These are phyloP conservation scores for Agelas oroides DNA, from an alignment of 37 sponge, comb jelly and placozoan species.

Conservation along the genomic window DNA sequence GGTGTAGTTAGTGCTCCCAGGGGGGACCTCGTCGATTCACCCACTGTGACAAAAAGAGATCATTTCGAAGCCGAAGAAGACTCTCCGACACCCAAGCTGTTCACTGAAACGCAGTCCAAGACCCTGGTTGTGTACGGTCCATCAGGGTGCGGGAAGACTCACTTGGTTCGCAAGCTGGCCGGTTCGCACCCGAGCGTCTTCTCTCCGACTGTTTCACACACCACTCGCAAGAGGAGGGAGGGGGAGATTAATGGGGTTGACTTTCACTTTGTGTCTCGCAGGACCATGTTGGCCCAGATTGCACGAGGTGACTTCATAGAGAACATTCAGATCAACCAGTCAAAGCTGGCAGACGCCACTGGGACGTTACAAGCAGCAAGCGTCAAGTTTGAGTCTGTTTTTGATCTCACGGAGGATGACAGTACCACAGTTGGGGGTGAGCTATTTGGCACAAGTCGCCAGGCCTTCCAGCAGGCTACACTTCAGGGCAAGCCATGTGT, in stretches of 20 bases:
- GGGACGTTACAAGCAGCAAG: not conserved
- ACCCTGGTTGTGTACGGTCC: constrained; percentile 71
- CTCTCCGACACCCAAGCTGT: not conserved
- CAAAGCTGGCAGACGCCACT: too few species aligned
- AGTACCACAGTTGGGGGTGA: constrained; percentile 22
- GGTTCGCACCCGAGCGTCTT: constrained; percentile 64
- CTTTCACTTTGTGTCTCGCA: constrained; percentile 67
- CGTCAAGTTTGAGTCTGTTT: not conserved
- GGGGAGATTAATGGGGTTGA: constrained; percentile 75
- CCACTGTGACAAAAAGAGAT: too few species aligned
- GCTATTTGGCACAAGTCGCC: constrained; percentile 62
- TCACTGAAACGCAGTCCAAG: not conserved
- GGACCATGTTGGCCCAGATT: constrained; percentile 37
- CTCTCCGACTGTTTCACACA: constrained; percentile 65
- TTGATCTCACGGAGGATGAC: constrained; percentile 31
- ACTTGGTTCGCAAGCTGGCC: constrained; percentile 60
- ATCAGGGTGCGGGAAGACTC: constrained; percentile 34
- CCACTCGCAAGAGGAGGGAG: constrained; percentile 59
- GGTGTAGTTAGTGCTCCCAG: too few species aligned
- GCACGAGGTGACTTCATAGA: constrained; percentile 63
- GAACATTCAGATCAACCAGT: constrained; percentile 17
- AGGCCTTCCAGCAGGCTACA: constrained; percentile 52
- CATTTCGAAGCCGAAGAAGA: too few species aligned
- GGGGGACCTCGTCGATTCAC: too few species aligned
- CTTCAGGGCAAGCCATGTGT: constrained; percentile 61